phyloP scores from a whole-genome alignment of 2,888 invertebrate genomes.

The Dynastes tityus region DNA sequence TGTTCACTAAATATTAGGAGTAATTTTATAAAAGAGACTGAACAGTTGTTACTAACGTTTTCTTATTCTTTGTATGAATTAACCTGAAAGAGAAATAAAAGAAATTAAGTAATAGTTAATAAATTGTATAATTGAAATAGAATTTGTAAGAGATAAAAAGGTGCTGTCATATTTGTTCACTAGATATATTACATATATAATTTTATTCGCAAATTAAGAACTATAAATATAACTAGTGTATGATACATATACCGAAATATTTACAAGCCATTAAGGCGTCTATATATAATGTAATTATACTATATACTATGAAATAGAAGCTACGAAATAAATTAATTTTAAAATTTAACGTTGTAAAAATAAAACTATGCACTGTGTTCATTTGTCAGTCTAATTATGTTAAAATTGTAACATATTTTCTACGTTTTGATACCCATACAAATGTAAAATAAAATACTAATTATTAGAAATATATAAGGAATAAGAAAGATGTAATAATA shows the following conservation, averaged over 20 bases:
- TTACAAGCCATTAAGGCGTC: background rate
- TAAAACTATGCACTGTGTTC: constrained; percentile 10
- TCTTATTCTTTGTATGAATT: constrained; percentile 23
- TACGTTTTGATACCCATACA: constrained; percentile 23
- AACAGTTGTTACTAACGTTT: constrained; percentile 26
- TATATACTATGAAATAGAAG: background rate
- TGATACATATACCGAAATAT: background rate
- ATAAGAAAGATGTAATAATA: background rate
- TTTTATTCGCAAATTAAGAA: background rate
- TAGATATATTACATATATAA: constrained; percentile 8
- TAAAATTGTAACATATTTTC: constrained; percentile 33
- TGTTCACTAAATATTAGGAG: constrained; percentile 38
- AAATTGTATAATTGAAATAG: constrained; percentile 2
- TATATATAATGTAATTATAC: background rate
- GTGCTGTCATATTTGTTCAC: constrained; percentile 28
- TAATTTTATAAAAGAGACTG: constrained; percentile 41
- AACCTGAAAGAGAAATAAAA: constrained; percentile 4
- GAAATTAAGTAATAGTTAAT: constrained; percentile 24
- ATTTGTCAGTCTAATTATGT: constrained; percentile 28
- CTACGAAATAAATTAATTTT: background rate
- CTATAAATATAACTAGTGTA: constrained; percentile 12
- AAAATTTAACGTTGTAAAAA: constrained; percentile 22
- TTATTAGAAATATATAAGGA: background rate
- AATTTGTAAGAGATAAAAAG: constrained; percentile 38
- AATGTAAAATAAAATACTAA: constrained; percentile 1